phyloP scores from a whole-genome alignment of 2,113 vertebrate species.

The Ailuropoda melanoleuca region DNA sequence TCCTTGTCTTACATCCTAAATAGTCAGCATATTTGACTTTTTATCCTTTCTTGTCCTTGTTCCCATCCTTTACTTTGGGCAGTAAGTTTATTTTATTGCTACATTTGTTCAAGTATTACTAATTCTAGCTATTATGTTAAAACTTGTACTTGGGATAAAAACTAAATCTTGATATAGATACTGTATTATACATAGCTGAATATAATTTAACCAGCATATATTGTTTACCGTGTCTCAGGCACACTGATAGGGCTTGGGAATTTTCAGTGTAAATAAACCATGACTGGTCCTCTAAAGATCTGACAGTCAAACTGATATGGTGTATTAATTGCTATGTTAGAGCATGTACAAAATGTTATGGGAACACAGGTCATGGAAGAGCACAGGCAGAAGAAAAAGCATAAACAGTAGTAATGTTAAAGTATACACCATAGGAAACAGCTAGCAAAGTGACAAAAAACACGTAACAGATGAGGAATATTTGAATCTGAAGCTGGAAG shows the following conservation, averaged over 20 bases:
- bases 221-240: neutral
- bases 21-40: neutral
- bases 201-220: neutral
- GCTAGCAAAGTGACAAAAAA: neutral
- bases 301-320: neutral
- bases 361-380: neutral
- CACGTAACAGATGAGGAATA: neutral
- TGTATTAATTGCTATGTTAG: neutral
- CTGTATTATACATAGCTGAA: neutral
- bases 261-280: neutral
- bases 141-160: neutral
- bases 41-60: neutral
- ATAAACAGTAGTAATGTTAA: neutral
- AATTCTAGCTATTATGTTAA: neutral
- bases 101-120: neutral
- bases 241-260: neutral
- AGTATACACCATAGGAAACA: neutral
- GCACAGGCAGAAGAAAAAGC: neutral
- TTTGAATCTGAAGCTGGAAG: neutral
- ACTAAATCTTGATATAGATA: neutral
- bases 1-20: neutral
- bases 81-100: neutral
- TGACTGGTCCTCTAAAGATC: neutral
- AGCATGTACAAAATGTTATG: neutral
- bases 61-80: neutral